Percentiles rank a stretch among this genome's conserved stretches.
phyloP scores from a whole-genome alignment of 1,140 invertebrate species.

The Dendrolimus punctatus region DNA sequence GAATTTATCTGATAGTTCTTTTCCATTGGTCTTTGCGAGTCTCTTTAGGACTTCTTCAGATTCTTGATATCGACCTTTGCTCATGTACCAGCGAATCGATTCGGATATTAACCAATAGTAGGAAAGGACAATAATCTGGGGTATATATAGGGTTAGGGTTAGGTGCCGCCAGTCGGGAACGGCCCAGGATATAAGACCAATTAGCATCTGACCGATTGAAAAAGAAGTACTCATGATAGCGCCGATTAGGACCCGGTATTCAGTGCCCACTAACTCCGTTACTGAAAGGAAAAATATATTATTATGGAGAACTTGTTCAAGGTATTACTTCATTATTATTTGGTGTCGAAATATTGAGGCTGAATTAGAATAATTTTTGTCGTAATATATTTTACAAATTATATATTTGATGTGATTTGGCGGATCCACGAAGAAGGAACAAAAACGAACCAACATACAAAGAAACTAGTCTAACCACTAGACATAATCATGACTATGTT shows the following conservation, averaged over 20 bases:
- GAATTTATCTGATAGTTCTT: slow-evolving; percentile 69
- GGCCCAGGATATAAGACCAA: slow-evolving; percentile 79
- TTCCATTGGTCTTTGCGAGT: slow-evolving; percentile 77
- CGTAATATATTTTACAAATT: too few relatives aligned
- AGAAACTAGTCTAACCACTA: too few relatives aligned
- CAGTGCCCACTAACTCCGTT: slow-evolving; percentile 82
- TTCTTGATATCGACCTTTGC: slow-evolving; percentile 76
- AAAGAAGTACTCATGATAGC: slow-evolving; percentile 79
- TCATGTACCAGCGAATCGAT: slow-evolving; percentile 81
- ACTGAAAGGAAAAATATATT: slow-evolving; percentile 49
- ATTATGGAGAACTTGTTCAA: neutral
- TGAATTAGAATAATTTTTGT: too few relatives aligned
- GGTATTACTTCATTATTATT: too few relatives aligned
- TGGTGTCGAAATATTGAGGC: too few relatives aligned
- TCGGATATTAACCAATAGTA: slow-evolving; percentile 76
- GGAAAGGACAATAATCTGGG: slow-evolving; percentile 75
- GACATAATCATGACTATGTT: too few relatives aligned
- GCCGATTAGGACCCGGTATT: slow-evolving; percentile 79
- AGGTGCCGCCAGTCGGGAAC: slow-evolving; percentile 79
- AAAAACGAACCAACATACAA: too few relatives aligned
- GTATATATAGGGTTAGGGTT: slow-evolving; percentile 77
- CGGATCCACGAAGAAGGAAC: too few relatives aligned
- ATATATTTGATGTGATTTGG: too few relatives aligned
- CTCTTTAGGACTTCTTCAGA: slow-evolving; percentile 72
- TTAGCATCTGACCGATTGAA: slow-evolving; percentile 77